phyloP scores from a whole-genome alignment of 2,797 vertebrate species.

The Esox masquinongy region DNA sequence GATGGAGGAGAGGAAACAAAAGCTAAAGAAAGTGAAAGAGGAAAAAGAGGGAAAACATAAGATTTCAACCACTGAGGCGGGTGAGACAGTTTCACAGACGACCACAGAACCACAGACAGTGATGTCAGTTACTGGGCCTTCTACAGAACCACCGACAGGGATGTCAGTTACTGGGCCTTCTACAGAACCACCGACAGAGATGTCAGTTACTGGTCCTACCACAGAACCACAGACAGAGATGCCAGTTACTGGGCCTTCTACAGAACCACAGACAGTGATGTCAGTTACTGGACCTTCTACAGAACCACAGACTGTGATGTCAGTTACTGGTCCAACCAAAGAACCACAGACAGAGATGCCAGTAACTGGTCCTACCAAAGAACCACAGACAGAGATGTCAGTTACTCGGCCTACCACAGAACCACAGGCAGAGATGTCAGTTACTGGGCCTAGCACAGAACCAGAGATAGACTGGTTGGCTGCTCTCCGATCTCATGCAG shows the following conservation, averaged over 20 bases:
- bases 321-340: background rate
- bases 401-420: background rate
- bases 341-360: background rate
- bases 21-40: slow-evolving; percentile 34
- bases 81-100: slow-evolving; percentile 19
- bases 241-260: slow-evolving; percentile 23
- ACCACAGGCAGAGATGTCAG: background rate
- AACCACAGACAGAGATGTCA: slow-evolving; percentile 1
- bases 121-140: background rate
- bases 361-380: slow-evolving; percentile 27
- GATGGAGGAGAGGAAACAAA: slow-evolving; percentile 43
- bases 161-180: background rate
- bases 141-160: background rate
- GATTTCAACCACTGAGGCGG: slow-evolving; percentile 35
- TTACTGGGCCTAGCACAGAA: background rate
- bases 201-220: slow-evolving; percentile 8
- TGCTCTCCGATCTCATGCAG: slow-evolving; percentile 63
- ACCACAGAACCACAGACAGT: slow-evolving; percentile 16
- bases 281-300: slow-evolving; percentile 24
- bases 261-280: slow-evolving; percentile 18
- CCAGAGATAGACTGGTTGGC: slow-evolving; percentile 65
- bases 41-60: slow-evolving; percentile 38
- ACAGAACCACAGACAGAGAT: slow-evolving; percentile 16
- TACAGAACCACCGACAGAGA: slow-evolving; percentile 15
- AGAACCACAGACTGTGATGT: slow-evolving; percentile 9